A percentile compares a stretch with the other conserved stretches of the same genome.
These are phyloP conservation scores for Amblyraja radiata DNA, from an alignment of 2,797 vertebrate genomes.

Conservation along the genomic window DNA sequence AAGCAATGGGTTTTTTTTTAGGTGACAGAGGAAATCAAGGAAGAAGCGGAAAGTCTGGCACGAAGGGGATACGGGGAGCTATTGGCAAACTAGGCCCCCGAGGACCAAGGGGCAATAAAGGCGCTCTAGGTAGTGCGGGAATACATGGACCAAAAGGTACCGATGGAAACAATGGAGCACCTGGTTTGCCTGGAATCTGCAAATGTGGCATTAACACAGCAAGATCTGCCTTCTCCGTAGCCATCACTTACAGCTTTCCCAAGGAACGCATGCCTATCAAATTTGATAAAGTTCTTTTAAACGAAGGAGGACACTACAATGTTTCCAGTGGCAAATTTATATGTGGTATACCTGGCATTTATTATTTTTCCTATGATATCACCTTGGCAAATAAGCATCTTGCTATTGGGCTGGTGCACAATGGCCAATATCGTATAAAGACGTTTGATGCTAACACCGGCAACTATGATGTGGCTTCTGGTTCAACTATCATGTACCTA, in stretches of 20 bases:
- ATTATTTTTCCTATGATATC: conserved; percentile 94
- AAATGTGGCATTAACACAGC: conserved; percentile 63
- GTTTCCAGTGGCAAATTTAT: conserved; percentile 81
- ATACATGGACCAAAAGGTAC: conserved; percentile 70
- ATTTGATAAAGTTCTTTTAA: conserved; percentile 87
- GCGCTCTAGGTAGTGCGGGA: conserved; percentile 64
- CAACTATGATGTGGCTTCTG: conserved; percentile 88
- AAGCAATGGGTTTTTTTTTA: conserved; percentile 47
- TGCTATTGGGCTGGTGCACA: conserved; percentile 91
- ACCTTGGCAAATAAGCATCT: conserved; percentile 91
- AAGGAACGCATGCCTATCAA: conserved; percentile 83
- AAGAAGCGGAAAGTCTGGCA: conserved; percentile 75
- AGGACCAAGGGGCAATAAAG: conserved; percentile 72
- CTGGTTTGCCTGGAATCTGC: conserved; percentile 74
- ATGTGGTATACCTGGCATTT: conserved; percentile 80
- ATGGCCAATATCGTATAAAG: conserved; percentile 88
- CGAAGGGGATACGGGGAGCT: conserved; percentile 75
- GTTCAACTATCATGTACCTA: conserved; percentile 82
- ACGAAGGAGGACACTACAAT: conserved; percentile 87
- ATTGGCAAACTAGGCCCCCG: conserved; percentile 79
- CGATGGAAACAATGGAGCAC: conserved; percentile 64
- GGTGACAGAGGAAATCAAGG: conserved; percentile 77
- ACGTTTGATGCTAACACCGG: conserved; percentile 95
- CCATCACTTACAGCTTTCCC: conserved; percentile 87
- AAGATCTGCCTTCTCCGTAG: conserved; percentile 87